Evolutionary conservation across 1,140 invertebrate species (phyloP).

Genomic region (Lordiphosa clarofinis): DNA sequence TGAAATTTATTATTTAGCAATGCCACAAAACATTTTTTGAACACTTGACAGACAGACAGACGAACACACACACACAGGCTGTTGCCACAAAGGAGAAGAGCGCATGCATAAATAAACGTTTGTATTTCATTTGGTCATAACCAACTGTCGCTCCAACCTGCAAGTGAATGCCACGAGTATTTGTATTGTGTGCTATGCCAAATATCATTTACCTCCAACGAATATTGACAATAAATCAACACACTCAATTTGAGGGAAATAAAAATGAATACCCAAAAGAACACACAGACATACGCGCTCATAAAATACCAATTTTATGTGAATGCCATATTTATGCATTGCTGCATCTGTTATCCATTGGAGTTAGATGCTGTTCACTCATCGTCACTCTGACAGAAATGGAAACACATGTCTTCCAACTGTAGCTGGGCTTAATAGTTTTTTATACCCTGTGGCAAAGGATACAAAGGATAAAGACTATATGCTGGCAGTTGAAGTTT

Average conservation of each 20-base stretch:
- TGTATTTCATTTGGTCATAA: slow-evolving; percentile 59
- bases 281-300: no score
- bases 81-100: slow-evolving; percentile 22
- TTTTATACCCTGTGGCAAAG: no score
- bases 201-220: slow-evolving; percentile 45
- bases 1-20: slow-evolving; percentile 67
- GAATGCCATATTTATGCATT: no score
- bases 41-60: slow-evolving; percentile 30
- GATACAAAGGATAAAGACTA: no score
- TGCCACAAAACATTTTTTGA: slow-evolving; percentile 35
- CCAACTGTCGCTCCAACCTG: slow-evolving; percentile 22
- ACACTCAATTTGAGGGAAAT: not conserved
- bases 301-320: no score
- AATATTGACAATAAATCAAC: slow-evolving; percentile 58
- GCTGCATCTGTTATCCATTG: no score
- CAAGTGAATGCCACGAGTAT: slow-evolving; percentile 19
- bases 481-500: no score
- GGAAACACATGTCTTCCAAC: no score
- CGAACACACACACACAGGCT: slow-evolving; percentile 1
- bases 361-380: no score
- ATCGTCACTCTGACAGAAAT: no score
- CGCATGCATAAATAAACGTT: slow-evolving; percentile 66
- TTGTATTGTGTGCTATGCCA: slow-evolving; percentile 36
- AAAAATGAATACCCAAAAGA: no score
- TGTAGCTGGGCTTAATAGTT: no score